Evolutionary conservation across 2,797 vertebrate genomes (phyloP).

Genomic region (Sandelia bainsii): DNA sequence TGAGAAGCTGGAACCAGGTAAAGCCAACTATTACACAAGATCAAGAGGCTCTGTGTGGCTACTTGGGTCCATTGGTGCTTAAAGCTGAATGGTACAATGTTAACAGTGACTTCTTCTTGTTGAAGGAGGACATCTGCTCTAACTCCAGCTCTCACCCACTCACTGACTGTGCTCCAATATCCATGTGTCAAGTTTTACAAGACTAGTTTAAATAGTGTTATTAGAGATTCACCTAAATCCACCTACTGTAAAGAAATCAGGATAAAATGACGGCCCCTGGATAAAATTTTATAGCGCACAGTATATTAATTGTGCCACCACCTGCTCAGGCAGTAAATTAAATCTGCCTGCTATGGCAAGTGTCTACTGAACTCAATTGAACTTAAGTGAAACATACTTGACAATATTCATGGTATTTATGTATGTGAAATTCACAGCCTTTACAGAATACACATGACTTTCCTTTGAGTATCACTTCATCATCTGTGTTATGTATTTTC

Average conservation of each 20-base stretch:
- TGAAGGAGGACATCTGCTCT: neutral
- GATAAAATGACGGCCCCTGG: neutral
- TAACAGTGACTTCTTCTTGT: neutral
- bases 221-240: conserved; percentile 2
- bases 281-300: conserved; percentile 15
- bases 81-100: too few species aligned
- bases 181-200: conserved; percentile 7
- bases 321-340: conserved; percentile 26
- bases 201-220: conserved; percentile 1
- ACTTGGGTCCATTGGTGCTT: too few species aligned
- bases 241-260: neutral
- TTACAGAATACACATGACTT: conserved; percentile 19
- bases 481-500: conserved; percentile 36
- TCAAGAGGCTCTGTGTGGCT: too few species aligned
- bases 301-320: conserved; percentile 7
- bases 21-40: too few species aligned
- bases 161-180: neutral
- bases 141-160: neutral
- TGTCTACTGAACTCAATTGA: conserved; percentile 33
- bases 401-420: conserved; percentile 3
- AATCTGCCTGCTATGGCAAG: conserved; percentile 46
- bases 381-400: conserved; percentile 10
- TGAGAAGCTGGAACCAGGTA: too few species aligned
- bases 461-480: conserved; percentile 11
- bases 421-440: conserved; percentile 15